Evolutionary conservation across 2,797 vertebrate genomes (phyloP).

Genomic region (Lepidocolaptes lacrymiger): DNA sequence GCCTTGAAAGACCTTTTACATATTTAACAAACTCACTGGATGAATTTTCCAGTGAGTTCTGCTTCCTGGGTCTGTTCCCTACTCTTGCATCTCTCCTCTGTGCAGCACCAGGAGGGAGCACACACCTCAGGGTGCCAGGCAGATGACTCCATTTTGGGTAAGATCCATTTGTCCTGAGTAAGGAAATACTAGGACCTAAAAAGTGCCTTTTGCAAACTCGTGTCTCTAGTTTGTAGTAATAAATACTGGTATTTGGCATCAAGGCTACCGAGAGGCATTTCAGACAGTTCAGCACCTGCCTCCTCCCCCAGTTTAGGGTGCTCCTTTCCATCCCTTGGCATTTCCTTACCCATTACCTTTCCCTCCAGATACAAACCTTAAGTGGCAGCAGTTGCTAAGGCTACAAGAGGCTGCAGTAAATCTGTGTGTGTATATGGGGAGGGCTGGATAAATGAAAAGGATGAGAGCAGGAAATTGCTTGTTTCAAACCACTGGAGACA

Average conservation of each 20-base stretch:
- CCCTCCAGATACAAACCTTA: background rate
- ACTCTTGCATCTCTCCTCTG: background rate
- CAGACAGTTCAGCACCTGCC: background rate
- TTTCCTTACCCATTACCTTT: background rate
- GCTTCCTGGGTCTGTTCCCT: background rate
- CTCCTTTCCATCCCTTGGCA: background rate
- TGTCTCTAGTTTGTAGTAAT: background rate
- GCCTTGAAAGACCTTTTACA: background rate
- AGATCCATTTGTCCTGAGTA: background rate
- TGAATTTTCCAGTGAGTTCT: background rate
- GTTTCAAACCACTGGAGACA: background rate
- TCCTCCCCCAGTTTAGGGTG: background rate
- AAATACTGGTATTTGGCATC: background rate
- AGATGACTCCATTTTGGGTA: background rate
- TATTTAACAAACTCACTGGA: background rate
- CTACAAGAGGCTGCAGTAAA: slow-evolving; percentile 48
- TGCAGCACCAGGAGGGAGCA: background rate
- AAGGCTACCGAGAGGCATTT: background rate
- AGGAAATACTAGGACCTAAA: background rate
- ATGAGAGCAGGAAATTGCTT: slow-evolving; percentile 50
- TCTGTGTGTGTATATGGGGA: background rate
- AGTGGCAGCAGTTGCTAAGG: slow-evolving; percentile 59
- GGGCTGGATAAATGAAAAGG: background rate
- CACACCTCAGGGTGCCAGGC: fast-evolving
- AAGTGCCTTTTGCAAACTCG: background rate